Evolutionary conservation across 2,888 invertebrate species (phyloP).

Genomic region (Opisthograptis luteolata): DNA sequence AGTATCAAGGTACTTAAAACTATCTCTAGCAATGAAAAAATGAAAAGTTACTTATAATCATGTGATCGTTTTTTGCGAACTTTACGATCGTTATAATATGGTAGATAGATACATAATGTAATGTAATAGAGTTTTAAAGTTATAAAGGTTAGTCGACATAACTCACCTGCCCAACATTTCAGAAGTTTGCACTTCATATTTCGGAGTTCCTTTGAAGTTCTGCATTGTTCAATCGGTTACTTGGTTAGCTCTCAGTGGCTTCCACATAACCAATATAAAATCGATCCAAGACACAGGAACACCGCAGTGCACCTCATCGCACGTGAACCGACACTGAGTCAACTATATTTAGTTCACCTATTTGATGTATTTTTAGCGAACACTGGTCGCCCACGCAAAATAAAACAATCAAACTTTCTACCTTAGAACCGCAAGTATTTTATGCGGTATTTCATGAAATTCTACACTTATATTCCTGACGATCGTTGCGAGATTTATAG

Average conservation of each 20-base stretch:
- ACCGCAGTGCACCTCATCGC: constrained; percentile 16
- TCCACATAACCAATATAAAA: constrained; percentile 15
- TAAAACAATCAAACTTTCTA: constrained; percentile 26
- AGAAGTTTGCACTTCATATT: constrained; percentile 62
- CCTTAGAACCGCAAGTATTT: too few relatives aligned
- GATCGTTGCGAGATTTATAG: too few relatives aligned
- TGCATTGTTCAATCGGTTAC: constrained; percentile 5
- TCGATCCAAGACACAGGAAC: constrained; percentile 12
- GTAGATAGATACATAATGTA: too few relatives aligned
- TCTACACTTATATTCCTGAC: too few relatives aligned
- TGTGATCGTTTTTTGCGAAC: too few relatives aligned
- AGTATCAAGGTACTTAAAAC: too few relatives aligned
- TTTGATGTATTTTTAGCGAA: constrained; percentile 24
- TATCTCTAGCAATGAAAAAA: too few relatives aligned
- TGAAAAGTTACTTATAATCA: too few relatives aligned
- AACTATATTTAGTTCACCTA: constrained; percentile 42
- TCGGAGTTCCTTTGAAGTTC: constrained; percentile 47
- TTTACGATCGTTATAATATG: too few relatives aligned
- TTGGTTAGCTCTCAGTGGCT: constrained; percentile 1
- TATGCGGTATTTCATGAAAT: too few relatives aligned
- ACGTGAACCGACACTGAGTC: constrained; percentile 15
- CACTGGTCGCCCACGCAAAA: constrained; percentile 20
- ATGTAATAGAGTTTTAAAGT: constrained; percentile 1
- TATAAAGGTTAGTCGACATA: neutral
- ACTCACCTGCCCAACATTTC: constrained; percentile 71